Base-by-base conservation (phyloP, 2,797 vertebrate genomes). In the Strix occidentalis region DNA sequence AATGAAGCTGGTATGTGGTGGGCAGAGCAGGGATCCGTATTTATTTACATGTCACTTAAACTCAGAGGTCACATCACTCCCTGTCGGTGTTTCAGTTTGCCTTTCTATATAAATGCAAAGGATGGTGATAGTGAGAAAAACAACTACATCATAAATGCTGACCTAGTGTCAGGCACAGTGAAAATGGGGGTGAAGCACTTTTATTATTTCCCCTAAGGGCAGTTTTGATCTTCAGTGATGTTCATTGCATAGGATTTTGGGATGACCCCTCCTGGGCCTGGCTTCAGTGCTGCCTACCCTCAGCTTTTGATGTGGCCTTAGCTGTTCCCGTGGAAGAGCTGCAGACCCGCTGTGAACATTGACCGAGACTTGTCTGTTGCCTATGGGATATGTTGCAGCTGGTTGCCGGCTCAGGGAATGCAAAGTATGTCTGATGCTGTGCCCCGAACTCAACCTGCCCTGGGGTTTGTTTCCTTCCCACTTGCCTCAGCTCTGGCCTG, bases 341-440 rank as follows among this genome's bases (percentile, higher is more conserved):
- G 17, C 84, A 87, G 50, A 68, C 26, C 31, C 1, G 0, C 21
- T 0, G 2, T 24, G 48, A 56, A 28, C 0, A 0, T 20, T 48
- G 48, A 13, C 20, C 45, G 50, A 56, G 58, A 37, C 33, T 8
- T 76, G 46, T 35, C 51, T 31, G 24, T 16, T 79, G 71, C 64
- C 56, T 63, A 15, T 66, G 75, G 84, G 19, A 14, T 81, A 29
- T 11, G 21, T 11, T 81, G 41, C 45, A 57, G 74, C 57, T 45
- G 54, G 7, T 24, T 61, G 20, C 71, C 50, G 86, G 46, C 58
- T 64, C 54, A 25, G 77, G 70, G 57, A 93, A 92, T 74, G 75
- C 51, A 56, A 84, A 77, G 54, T 14, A 64, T 79, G 66, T 75
- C 84, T 71, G 41, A 43, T 48, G 56, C 31, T 69, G 57, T 79